phyloP scores from a whole-genome alignment of 2,113 vertebrate species.

The Gnathonemus echidnorhynchus region DNA sequence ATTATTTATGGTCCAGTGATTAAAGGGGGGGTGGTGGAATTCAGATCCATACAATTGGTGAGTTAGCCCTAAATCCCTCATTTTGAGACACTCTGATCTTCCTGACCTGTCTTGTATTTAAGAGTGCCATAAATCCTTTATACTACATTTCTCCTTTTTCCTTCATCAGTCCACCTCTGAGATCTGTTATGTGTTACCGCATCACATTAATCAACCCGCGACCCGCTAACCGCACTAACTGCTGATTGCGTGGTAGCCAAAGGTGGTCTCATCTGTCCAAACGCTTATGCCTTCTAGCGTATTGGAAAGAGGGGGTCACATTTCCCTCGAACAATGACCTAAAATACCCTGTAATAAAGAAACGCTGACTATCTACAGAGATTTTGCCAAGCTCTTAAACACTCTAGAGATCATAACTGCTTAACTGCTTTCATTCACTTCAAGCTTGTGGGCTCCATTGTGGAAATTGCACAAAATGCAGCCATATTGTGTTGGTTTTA shows the following conservation, averaged over 20 bases:
- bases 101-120: not conserved
- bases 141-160: not conserved
- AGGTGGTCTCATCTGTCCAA: constrained; percentile 42
- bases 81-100: not conserved
- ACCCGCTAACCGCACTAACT: constrained; percentile 40
- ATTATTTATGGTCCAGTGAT: not conserved
- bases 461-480: not conserved
- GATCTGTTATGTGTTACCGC: constrained; percentile 30
- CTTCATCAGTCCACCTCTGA: constrained; percentile 24
- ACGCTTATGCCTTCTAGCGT: not conserved
- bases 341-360: not conserved
- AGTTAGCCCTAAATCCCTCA: not conserved
- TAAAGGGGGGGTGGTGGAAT: not conserved
- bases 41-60: not conserved
- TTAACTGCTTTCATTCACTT: not conserved
- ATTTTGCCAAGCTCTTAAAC: not conserved
- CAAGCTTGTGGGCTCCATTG: not conserved
- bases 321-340: not conserved
- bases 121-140: constrained; percentile 1
- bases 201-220: constrained; percentile 47
- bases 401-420: not conserved
- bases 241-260: constrained; percentile 46
- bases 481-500: not conserved
- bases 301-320: not conserved
- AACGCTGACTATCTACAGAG: not conserved